A percentile compares a stretch with the other conserved stretches of the same genome.
Evolutionary conservation across 1,140 invertebrate species (phyloP).

Genomic region (Cotesia chilonis): DNA sequence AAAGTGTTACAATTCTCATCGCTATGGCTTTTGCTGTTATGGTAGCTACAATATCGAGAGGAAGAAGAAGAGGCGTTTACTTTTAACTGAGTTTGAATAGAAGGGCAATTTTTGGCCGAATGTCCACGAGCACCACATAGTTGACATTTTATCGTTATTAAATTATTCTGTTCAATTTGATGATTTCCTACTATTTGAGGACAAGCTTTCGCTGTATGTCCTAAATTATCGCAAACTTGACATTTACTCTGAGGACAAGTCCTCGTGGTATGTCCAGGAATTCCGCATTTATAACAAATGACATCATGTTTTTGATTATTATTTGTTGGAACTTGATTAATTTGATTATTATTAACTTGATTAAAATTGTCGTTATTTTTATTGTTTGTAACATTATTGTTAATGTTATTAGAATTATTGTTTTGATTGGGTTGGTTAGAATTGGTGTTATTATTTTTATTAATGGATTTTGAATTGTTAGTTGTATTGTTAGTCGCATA

Average conservation of each 20-base stretch:
- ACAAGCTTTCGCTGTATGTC: conserved; percentile 21
- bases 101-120: neutral
- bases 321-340: neutral
- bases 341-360: neutral
- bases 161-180: neutral
- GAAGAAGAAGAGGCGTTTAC: too few species aligned
- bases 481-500: neutral
- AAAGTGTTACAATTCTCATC: neutral
- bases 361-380: neutral
- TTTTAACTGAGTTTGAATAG: too few species aligned
- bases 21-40: neutral
- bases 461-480: neutral
- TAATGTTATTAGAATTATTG: neutral
- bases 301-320: neutral
- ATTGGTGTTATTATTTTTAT: neutral
- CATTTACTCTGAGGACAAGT: conserved; percentile 7
- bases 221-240: conserved; percentile 14
- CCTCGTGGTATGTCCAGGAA: neutral
- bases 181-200: neutral
- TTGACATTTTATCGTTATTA: neutral
- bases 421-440: neutral
- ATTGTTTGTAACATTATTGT: neutral
- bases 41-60: too few species aligned
- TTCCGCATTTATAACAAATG: conserved; percentile 15
- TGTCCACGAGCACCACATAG: conserved; percentile 9